Evolutionary conservation across 1,140 invertebrate genomes (phyloP), one percentile per base, ranked within the genome.

Genomic region (Papilio polyxenes): DNA sequence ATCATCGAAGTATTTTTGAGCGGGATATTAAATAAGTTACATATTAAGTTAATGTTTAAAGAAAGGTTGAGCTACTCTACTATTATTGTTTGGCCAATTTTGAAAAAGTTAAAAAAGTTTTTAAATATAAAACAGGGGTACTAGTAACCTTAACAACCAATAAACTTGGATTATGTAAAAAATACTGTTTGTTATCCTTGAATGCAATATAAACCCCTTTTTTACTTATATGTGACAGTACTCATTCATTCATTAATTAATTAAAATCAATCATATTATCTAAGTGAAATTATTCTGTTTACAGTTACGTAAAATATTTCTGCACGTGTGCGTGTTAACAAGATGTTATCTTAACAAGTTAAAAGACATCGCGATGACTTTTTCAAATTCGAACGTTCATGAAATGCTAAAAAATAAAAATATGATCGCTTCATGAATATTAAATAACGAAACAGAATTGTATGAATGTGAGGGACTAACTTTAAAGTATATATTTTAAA

Each of bases 311-410:
- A 79, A 79, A 56, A 23, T 17, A 13, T 53, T 77, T 37, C 49
- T 31, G 8, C 44, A 11, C 31, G 49, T 53, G 65, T 31, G 48
- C 20, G n/a, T 49, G 74, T 65, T 31, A 69, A 81, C 82, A 72
- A 75, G 65, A 69, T 81, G 48, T 81, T 77, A 40, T 77, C 76
- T 83, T 81, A 81, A 75, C 75, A 83, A 75, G 62, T 53, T 53
- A 69, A 77, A 77, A 80, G 48, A 75, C 59, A 15, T 40, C 4
- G 23, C 0, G 11, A 49, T 44, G 44, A 40, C 3, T 75, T 40
- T 3, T 8, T 20, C 59, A 80, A 56, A 79, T 78, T n/a, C 48
- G 7, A 48, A 23, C 72, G 48, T 75, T 53, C 51, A 78, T 78
- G 23, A 80, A 75, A 76, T 79, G 56, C 75, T 78, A 40, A 81